Evolutionary conservation across 2,888 invertebrate species (phyloP), one percentile per base, ranked within the genome.

Genomic region (Drosophila borborema): DNA sequence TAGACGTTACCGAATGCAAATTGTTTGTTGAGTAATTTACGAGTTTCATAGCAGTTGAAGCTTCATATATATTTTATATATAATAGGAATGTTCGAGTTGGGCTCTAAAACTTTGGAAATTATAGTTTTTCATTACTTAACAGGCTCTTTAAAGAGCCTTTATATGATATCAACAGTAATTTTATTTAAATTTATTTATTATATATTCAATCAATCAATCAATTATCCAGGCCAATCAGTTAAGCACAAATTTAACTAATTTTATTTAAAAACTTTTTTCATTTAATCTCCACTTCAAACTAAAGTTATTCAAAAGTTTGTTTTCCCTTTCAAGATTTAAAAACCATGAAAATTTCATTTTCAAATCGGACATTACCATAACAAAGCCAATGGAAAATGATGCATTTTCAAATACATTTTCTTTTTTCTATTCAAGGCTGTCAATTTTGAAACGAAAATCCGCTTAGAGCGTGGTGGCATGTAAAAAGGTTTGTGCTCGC

Each of bases 401-500:
- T 36, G n/a, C 7, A 31, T n/a, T 54, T 54, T 54, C 3, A 23
- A 23, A 28, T 40, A 40, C 5, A 55, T n/a, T 40, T 54, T 38
- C 40, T 38, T 40, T 54, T 38, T 55, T 38, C 7, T 40, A 40
- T 38, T 55, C 23, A 28, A n/a, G 18, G 14, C 55, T 56, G 41
- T 41, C 43, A 62, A 62, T 62, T 34, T 41, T 14, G 34, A 34
- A 43, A 12, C 3, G 28, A 38, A 18, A 48, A 49, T 41, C 38
- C 38, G 62, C 16, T 20, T 43, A 20, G 28, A 14, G 12, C 18
- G 28, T 45, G 59, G 36, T 28, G 23, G 46, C 54, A 48, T 64
- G 51, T 12, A 12, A 64, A 59, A 61, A 65, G 43, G 49, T 67
- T 72, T 48, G 1, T 31, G 51, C 34, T 64, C 45, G 54, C 36